Evolutionary conservation across 2,888 invertebrate species (phyloP), one percentile per base, ranked within the genome.

Genomic region (Lamproptera curius): DNA sequence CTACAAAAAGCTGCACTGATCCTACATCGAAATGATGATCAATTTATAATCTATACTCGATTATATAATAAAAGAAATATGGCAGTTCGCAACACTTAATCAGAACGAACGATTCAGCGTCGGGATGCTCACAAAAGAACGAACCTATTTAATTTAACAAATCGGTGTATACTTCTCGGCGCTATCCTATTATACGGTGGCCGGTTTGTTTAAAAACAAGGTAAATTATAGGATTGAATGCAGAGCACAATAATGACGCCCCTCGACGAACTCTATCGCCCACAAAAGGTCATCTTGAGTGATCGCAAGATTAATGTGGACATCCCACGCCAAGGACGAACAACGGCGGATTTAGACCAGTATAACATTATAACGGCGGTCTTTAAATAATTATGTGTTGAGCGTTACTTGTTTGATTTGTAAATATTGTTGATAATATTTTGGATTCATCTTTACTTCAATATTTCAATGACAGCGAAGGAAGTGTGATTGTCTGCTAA

Each of bases 261-360:
- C 69, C 79, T 77, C 61, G 63, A 67, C 63, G 55, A 59, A 63
- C 72, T 76, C 73, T 70, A 76, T 74, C 71, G 70, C 75, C 70
- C 58, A 78, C 77, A 83, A 83, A 82, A 80, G 75, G 75, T 76
- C 72, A 78, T 82, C 79, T 81, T 76, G 67, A 67, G 59, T 59
- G 59, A 51, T 55, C 50, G 67, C 56, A 61, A 67, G 65, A 53
- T 56, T 65, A 55, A 26, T 56, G 55, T 66, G 73, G 80, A 82
- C 62, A 59, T 33, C 46, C 20, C n/a, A 34, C 28, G 6, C 15
- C 28, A n/a, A n/a, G n/a, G n/a, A n/a, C n/a, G n/a, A n/a, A n/a
- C n/a, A n/a, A n/a, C n/a, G n/a, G n/a, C n/a, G n/a, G n/a, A n/a
- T n/a, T n/a, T n/a, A n/a, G n/a, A n/a, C n/a, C n/a, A n/a, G n/a